phyloP scores from a whole-genome alignment of 2,888 invertebrate genomes.

The Catotricha subobsoleta region DNA sequence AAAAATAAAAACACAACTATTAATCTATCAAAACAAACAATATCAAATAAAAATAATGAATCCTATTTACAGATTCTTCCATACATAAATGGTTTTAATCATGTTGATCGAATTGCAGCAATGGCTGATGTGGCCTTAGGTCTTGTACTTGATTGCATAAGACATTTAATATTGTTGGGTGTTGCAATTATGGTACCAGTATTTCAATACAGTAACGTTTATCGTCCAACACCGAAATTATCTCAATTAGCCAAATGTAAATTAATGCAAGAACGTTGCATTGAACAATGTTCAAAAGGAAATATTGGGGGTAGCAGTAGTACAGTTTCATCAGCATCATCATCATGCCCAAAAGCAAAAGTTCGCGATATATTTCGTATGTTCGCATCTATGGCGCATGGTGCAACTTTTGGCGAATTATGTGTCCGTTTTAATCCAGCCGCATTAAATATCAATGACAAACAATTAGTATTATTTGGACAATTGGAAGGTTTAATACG shows the following conservation, averaged over 20 bases:
- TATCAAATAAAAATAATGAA: not conserved
- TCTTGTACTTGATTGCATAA: conserved; percentile 61
- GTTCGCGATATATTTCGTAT: conserved; percentile 54
- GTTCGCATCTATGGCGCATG: conserved; percentile 60
- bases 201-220: conserved; percentile 64
- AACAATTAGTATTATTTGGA: conserved; percentile 72
- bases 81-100: conserved; percentile 65
- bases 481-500: conserved; percentile 69
- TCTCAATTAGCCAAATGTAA: conserved; percentile 44
- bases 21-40: not conserved
- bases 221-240: conserved; percentile 53
- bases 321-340: not conserved
- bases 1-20: too few relatives aligned
- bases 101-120: conserved; percentile 58
- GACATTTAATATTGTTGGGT: conserved; percentile 60
- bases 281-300: conserved; percentile 48
- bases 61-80: conserved; percentile 40
- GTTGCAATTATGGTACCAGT: conserved; percentile 58
- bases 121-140: conserved; percentile 67
- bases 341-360: conserved; percentile 38
- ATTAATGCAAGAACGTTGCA: conserved; percentile 48
- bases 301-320: conserved; percentile 29
- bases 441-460: conserved; percentile 55
- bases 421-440: conserved; percentile 58
- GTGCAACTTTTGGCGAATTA: conserved; percentile 55